A percentile compares a stretch with the other conserved stretches of the same genome.
phyloP scores from a whole-genome alignment of 1,140 invertebrate species.

The Pectinophora gossypiella region DNA sequence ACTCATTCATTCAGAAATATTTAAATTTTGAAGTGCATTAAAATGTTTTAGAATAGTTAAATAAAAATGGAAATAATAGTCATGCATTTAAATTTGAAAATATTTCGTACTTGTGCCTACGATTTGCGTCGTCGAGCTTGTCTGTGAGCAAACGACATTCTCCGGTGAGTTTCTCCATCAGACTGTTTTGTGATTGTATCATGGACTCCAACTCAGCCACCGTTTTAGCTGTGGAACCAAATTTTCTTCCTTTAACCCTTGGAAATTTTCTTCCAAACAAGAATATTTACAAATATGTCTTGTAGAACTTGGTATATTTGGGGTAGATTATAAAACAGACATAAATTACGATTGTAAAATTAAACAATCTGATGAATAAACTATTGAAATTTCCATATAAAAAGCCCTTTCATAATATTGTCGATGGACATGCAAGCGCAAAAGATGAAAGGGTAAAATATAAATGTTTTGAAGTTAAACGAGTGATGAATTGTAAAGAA shows the following conservation, averaged over 20 bases:
- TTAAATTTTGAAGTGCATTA: conserved; percentile 18
- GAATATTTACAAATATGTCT: too few species aligned
- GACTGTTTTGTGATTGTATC: conserved; percentile 90
- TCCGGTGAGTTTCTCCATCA: conserved; percentile 90
- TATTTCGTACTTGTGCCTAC: conserved; percentile 87
- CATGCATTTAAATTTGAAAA: conserved; percentile 58
- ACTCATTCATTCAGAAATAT: conserved; percentile 10
- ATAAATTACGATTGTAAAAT: conserved; percentile 6
- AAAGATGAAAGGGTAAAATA: conserved; percentile 67
- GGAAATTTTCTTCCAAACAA: background rate
- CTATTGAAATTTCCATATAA: conserved; percentile 71
- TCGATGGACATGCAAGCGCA: conserved; percentile 55
- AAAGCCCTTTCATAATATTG: conserved; percentile 64
- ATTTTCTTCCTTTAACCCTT: conserved; percentile 21
- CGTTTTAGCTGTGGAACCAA: conserved; percentile 83
- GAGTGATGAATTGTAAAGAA: background rate
- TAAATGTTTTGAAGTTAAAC: conserved; percentile 65
- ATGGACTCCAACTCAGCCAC: conserved; percentile 89
- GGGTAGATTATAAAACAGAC: background rate
- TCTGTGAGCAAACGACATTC: conserved; percentile 90
- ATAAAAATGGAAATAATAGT: conserved; percentile 23
- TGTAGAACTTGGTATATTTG: too few species aligned
- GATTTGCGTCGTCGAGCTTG: conserved; percentile 88
- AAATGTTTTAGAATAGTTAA: conserved; percentile 1
- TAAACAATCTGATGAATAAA: conserved; percentile 79